phyloP scores from a whole-genome alignment of 2,113 vertebrate species.

The Theristicus caerulescens region DNA sequence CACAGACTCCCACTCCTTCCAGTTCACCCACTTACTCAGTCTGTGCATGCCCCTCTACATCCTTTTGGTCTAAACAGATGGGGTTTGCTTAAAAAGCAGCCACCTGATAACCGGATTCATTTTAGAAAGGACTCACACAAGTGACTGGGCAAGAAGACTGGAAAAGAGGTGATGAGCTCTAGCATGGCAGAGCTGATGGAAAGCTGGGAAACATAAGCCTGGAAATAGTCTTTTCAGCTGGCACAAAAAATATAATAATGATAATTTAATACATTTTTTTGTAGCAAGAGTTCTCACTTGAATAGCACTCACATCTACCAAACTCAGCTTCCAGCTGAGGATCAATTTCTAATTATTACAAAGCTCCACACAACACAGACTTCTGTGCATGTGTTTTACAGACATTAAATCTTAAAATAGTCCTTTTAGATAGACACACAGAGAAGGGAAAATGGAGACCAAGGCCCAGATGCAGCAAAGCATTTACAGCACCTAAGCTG shows the following conservation, averaged over 20 bases:
- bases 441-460: not conserved
- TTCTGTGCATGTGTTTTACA: not conserved
- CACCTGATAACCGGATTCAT: not conserved
- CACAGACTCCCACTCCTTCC: not conserved
- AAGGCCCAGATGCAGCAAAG: not conserved
- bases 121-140: not conserved
- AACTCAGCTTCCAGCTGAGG: not conserved
- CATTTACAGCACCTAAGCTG: not conserved
- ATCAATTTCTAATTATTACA: not conserved
- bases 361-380: not conserved
- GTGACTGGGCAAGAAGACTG: not conserved
- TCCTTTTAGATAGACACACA: not conserved
- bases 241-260: not conserved
- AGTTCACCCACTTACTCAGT: not conserved
- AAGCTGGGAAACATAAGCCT: not conserved
- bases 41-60: not conserved
- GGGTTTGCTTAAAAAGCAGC: not conserved
- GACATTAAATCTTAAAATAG: not conserved
- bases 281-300: not conserved
- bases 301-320: not conserved
- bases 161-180: not conserved
- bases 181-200: not conserved
- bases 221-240: not conserved
- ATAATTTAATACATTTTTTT: not conserved
- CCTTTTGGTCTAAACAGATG: not conserved